Evolutionary conservation across 92 coral and sea anemone species (phyloP), one percentile per base, ranked within the genome.

Genomic region (Palythoa caribaeorum): DNA sequence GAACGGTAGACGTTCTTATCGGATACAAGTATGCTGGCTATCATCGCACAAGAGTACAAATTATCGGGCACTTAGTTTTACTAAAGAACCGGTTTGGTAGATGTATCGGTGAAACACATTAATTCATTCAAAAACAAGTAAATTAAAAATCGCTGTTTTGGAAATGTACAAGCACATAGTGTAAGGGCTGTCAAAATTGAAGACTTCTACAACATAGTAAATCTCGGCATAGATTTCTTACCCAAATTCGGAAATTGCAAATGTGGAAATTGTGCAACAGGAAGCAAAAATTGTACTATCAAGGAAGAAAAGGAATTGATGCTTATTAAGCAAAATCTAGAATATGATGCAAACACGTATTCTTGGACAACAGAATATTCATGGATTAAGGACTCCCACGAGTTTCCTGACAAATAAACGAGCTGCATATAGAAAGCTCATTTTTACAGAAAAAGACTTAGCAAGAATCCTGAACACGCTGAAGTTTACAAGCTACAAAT

Each of bases 1-100:
- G 90, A 16, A 17, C 38, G 1, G 70, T 79, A 3, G 83, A 89
- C 38, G 89, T 89, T 0, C 85, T 92, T 10, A 92, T 92, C 14
- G 92, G 62, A 3, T 76, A 6, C 13, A 40, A 70, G 13, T 70
- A 70, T 13, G 74, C 74, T 36, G 47, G 40, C 4, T 70, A 36
- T 70, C 92, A 89, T 60, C 92, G 91, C 20, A 37, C 70, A 37
- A 86, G 65, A 76, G 91, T 81, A 59, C 88, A 89, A 71, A 76
- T 6, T 40, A 5, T 71, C 17, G 90, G 84, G 6, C 92, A 89
- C 76, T 63, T 92, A 13, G 53, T 92, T 14, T 71, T 84, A 9
- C 88, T 92, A n/a, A 87, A 59, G 72, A 90, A 92, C 57, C 87
- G 91, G 1, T 92, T 91, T 44, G 89, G 94, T 5, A 48, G 79